Evolutionary conservation across 2,888 invertebrate genomes (phyloP).

Genomic region (Temnothorax unifasciatus): DNA sequence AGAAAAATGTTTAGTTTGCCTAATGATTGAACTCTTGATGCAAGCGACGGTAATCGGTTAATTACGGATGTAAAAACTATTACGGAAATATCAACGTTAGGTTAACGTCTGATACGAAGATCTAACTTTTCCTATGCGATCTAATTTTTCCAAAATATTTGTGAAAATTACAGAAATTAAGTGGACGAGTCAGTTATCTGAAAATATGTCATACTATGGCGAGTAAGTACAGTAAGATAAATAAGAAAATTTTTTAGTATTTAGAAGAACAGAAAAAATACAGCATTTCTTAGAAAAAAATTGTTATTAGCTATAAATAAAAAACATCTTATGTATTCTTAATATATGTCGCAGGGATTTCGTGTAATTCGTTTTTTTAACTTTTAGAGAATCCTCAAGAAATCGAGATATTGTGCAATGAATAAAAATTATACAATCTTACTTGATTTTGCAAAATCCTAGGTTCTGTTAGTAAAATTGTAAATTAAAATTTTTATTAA

Average conservation of each 20-base stretch:
- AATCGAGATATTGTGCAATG: too few relatives aligned
- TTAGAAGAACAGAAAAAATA: not conserved
- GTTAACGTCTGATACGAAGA: not conserved
- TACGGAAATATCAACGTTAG: constrained; percentile 19
- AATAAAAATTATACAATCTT: too few relatives aligned
- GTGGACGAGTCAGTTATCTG: not conserved
- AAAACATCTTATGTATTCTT: too few relatives aligned
- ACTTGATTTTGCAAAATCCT: too few relatives aligned
- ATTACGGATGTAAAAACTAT: constrained; percentile 13
- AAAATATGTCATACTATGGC: too few relatives aligned
- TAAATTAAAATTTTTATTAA: too few relatives aligned
- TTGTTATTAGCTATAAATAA: not conserved
- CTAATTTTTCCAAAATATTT: constrained; percentile 21
- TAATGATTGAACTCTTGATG: constrained; percentile 62
- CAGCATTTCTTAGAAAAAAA: not conserved
- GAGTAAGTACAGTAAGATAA: not conserved
- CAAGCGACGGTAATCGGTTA: constrained; percentile 20
- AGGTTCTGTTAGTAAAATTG: too few relatives aligned
- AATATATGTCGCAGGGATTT: too few relatives aligned
- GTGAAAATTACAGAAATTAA: not conserved
- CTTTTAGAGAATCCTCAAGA: too few relatives aligned
- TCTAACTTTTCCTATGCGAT: not conserved
- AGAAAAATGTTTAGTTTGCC: constrained; percentile 66
- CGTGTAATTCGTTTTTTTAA: too few relatives aligned
- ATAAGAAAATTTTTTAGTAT: not conserved